These are phyloP conservation scores for Leptura quadrifasciata DNA, from an alignment of 2,888 invertebrate species.

Conservation along the genomic window DNA sequence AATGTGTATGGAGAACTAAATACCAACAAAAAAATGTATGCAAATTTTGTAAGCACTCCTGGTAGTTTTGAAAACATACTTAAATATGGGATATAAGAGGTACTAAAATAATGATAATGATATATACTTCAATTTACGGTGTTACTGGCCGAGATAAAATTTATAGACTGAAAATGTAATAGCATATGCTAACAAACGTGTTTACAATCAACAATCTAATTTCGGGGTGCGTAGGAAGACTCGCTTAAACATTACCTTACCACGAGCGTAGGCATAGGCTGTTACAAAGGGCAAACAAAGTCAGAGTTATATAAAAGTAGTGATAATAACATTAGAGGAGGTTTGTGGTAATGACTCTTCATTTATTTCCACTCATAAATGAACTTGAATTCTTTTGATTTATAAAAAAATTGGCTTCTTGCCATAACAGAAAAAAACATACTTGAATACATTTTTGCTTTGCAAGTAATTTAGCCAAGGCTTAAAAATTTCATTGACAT, in stretches of 20 bases:
- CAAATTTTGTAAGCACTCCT: no score
- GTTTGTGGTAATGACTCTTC: background rate
- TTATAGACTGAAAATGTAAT: background rate
- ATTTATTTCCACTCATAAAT: constrained; percentile 4
- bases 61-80: background rate
- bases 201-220: constrained; percentile 35
- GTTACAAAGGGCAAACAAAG: constrained; percentile 1
- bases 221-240: constrained; percentile 16
- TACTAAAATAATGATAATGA: background rate
- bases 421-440: constrained; percentile 11
- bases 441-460: constrained; percentile 2
- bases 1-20: no score
- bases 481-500: background rate
- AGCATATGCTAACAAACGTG: constrained; percentile 16
- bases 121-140: background rate
- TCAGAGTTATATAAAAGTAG: background rate
- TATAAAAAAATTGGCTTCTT: background rate
- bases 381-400: constrained; percentile 4
- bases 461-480: background rate
- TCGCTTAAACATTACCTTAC: constrained; percentile 5
- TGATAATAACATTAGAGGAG: background rate
- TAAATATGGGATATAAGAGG: background rate
- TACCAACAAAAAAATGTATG: no score
- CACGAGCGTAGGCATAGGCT: constrained; percentile 17
- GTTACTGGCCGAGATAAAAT: background rate